Percentiles rank a stretch among this genome's conserved stretches.
phyloP scores from a whole-genome alignment of 64 coral and sea anemone genomes.

The Montipora capricornis region DNA sequence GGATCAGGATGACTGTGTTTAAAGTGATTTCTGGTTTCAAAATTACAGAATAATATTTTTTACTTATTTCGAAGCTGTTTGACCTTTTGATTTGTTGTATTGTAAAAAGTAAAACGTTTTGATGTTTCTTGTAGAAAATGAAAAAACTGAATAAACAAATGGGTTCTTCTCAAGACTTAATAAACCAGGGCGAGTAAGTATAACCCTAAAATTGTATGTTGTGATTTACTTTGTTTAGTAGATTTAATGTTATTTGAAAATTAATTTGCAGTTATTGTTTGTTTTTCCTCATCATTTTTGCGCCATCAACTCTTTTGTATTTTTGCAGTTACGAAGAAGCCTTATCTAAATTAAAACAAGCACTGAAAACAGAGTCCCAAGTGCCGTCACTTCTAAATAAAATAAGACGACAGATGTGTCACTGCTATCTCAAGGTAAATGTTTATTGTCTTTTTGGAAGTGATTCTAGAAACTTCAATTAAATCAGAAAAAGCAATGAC shows the following conservation, averaged over 20 bases:
- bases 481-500: background rate
- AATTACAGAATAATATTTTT: too few relatives aligned
- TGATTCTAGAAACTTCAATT: background rate
- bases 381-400: constrained; percentile 75
- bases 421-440: constrained; percentile 94
- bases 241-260: background rate
- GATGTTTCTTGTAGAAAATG: constrained; percentile 76
- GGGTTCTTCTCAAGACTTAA: constrained; percentile 80
- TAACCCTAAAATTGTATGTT: background rate
- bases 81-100: too few relatives aligned
- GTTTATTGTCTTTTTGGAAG: background rate
- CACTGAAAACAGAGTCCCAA: constrained; percentile 89
- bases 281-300: background rate
- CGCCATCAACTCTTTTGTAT: background rate
- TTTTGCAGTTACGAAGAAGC: constrained; percentile 87
- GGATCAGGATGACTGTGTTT: too few relatives aligned
- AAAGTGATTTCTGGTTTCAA: too few relatives aligned
- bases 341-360: constrained; percentile 83
- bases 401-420: constrained; percentile 89
- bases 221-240: too few relatives aligned
- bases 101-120: too few relatives aligned
- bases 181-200: constrained; percentile 92
- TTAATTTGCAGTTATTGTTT: background rate
- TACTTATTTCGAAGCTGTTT: too few relatives aligned
- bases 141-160: constrained; percentile 96